A percentile compares a stretch with the other conserved stretches of the same genome.
Conservation (phyloP, 2,797 vertebrate genomes). For the Poeciliopsis paucimaculata region DNA sequence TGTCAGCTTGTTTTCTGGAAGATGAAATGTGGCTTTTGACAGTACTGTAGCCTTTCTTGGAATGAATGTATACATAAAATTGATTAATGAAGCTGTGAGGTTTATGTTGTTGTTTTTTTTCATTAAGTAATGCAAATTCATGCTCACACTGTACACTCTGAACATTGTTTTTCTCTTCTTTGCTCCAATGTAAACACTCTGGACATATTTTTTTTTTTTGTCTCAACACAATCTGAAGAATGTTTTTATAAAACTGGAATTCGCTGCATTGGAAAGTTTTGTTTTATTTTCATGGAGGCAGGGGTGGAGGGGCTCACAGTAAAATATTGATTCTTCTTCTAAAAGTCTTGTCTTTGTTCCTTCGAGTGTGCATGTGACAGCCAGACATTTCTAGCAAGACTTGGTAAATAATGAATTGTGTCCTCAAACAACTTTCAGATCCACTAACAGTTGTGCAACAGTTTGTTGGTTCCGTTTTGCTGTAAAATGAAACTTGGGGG, state of each 20-base stretch:
- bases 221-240: slow-evolving; percentile 35
- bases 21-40: slow-evolving; percentile 27
- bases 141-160: slow-evolving; percentile 47
- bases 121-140: slow-evolving; percentile 18
- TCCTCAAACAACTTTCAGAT: neutral
- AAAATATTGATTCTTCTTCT: slow-evolving; percentile 51
- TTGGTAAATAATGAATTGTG: neutral
- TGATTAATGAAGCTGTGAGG: slow-evolving; percentile 57
- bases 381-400: neutral
- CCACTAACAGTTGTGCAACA: slow-evolving; percentile 23
- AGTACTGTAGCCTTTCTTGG: slow-evolving; percentile 61
- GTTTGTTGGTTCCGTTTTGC: neutral
- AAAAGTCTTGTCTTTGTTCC: slow-evolving; percentile 5
- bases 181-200: slow-evolving; percentile 20
- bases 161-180: neutral
- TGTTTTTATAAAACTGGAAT: slow-evolving; percentile 18
- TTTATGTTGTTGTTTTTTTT: neutral
- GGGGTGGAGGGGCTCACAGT: slow-evolving; percentile 30
- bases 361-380: slow-evolving; percentile 1
- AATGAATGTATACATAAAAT: slow-evolving; percentile 72
- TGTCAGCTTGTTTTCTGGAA: slow-evolving; percentile 15
- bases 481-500: slow-evolving; percentile 42
- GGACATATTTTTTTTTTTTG: slow-evolving; percentile 30
- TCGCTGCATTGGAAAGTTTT: slow-evolving; percentile 5
- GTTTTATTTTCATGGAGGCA: neutral